A percentile compares a stretch with the other conserved stretches of the same genome.
Evolutionary conservation across 2,113 vertebrate genomes (phyloP).

Genomic region (Jacana jacana): DNA sequence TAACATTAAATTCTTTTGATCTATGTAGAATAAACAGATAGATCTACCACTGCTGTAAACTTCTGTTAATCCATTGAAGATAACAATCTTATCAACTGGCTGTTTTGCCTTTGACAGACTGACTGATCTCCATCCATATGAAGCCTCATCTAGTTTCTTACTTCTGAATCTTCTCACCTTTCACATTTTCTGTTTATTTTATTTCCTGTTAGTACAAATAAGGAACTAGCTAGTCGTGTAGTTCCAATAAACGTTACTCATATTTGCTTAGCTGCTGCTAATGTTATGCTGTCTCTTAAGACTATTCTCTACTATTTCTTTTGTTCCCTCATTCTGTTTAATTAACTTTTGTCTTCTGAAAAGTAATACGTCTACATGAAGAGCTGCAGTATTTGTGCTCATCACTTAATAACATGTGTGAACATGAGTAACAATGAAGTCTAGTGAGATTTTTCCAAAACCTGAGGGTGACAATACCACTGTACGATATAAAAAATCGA

Average conservation of each 20-base stretch:
- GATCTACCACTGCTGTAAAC: not conserved
- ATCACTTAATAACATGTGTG: too few relatives aligned
- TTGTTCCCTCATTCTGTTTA: not conserved
- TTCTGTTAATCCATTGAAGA: not conserved
- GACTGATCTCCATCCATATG: not conserved
- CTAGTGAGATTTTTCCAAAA: not conserved
- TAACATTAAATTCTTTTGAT: not conserved
- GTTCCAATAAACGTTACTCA: not conserved
- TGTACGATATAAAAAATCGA: not conserved
- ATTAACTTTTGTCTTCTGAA: not conserved
- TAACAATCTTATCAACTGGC: not conserved
- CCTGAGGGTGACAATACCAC: not conserved
- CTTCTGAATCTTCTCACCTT: constrained; percentile 9
- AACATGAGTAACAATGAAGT: not conserved
- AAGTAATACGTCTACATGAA: not conserved
- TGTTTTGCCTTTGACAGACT: not conserved
- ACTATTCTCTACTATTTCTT: not conserved
- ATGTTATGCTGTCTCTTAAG: not conserved
- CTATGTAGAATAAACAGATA: not conserved
- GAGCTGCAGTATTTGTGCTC: not conserved
- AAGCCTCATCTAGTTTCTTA: not conserved
- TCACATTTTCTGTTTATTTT: constrained; percentile 29
- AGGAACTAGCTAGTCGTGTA: not conserved
- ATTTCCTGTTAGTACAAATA: constrained; percentile 26
- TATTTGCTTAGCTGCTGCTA: not conserved